phyloP scores from a whole-genome alignment of 2,888 invertebrate species.

The Diarsia mendica region DNA sequence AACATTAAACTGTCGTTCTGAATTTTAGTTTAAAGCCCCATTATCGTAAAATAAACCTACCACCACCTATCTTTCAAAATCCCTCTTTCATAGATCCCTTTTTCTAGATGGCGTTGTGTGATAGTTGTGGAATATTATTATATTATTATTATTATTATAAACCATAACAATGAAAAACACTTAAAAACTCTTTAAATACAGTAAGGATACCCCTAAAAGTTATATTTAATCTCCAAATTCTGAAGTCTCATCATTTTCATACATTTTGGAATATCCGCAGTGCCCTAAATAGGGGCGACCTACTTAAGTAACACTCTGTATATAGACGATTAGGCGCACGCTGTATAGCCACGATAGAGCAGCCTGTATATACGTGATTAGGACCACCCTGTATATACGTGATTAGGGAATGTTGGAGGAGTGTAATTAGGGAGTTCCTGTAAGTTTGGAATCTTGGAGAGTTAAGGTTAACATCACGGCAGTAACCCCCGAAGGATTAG shows the following conservation, averaged over 20 bases:
- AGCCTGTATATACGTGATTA: slow-evolving; percentile 21
- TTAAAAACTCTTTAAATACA: neutral
- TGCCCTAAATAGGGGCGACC: slow-evolving; percentile 40
- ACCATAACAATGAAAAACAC: slow-evolving; percentile 2
- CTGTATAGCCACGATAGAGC: slow-evolving; percentile 24
- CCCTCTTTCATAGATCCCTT: too few species aligned
- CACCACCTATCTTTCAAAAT: too few species aligned
- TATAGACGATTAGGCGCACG: slow-evolving; percentile 17
- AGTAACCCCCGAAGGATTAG: too few species aligned
- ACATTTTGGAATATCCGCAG: slow-evolving; percentile 40
- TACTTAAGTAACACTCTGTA: slow-evolving; percentile 21
- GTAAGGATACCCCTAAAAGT: neutral
- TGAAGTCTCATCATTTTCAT: slow-evolving; percentile 20
- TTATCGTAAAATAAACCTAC: too few species aligned
- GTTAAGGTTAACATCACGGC: too few species aligned
- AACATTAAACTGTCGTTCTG: too few species aligned
- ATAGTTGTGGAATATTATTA: too few species aligned
- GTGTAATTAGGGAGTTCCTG: slow-evolving; percentile 8
- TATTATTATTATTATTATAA: too few species aligned
- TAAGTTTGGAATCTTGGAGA: slow-evolving; percentile 4
- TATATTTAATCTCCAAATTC: slow-evolving; percentile 9
- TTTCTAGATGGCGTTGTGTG: too few species aligned
- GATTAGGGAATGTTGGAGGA: slow-evolving; percentile 7
- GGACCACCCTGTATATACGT: neutral
- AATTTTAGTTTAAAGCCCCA: too few species aligned